Evolutionary conservation across 2,113 vertebrate genomes (phyloP), one percentile per base, ranked within the genome.

Genomic region (Gavia stellata): DNA sequence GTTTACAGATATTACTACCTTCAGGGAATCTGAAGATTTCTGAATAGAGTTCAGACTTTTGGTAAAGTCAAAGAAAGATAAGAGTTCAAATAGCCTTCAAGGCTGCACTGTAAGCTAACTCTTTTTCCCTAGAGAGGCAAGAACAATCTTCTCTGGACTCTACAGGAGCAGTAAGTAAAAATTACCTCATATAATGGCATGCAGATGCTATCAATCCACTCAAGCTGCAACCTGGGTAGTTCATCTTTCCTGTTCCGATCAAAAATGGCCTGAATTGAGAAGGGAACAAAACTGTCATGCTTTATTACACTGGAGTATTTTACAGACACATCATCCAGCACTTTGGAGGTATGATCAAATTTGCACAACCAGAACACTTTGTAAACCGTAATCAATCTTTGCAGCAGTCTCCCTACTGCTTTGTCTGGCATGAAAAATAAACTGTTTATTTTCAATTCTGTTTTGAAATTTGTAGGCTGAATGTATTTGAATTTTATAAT

Each of bases 211-310:
- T 99, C 99, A 89, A 99, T 99, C 99, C 99, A 99, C 96, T 99
- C 99, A 58, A 99, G 90, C 94, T 99, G 99, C 86, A 99, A 93
- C 58, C 99, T 98, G 31, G 99, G 99, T 94, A 99, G 98, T 97
- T 99, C 99, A 31, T 99, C 99, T 96, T 99, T 99, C 96, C 99
- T 98, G 98, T 99, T 99, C 88, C 99, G 99, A 98, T 99, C 99
- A 98, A 99, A 99, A 98, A 99, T 99, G 78, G 99, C 99, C 99
- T 99, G 96, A 92, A 98, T 98, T 49, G 87, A 94, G 86, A 96
- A 83, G 70, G 50, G 68, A 88, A 88, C 91, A 82, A 52, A 91
- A 63, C 74, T 62, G 88, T 91, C 91, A 94, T 71, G 67, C 77
- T 97, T 97, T 96, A 94, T 81, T 77, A 87, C 52, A 52, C 25